Evolutionary conservation across 2,888 invertebrate genomes (phyloP).

Genomic region (Tuta absoluta): DNA sequence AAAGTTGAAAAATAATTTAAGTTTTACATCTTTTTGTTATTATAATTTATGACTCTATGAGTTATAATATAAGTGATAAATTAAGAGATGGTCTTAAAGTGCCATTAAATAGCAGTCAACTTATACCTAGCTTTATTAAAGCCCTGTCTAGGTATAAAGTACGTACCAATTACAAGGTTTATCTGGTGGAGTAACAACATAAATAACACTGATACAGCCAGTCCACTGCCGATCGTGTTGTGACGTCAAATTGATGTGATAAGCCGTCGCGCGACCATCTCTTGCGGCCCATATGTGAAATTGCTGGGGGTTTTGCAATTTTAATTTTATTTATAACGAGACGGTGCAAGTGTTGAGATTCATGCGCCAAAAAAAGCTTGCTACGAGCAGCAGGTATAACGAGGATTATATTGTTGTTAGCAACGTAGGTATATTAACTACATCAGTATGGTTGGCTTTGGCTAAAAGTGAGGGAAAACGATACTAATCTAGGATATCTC

Average conservation of each 20-base stretch:
- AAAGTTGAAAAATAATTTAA: too few relatives aligned
- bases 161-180: constrained; percentile 68
- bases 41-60: too few relatives aligned
- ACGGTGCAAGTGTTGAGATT: constrained; percentile 43
- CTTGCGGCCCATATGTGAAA: constrained; percentile 75
- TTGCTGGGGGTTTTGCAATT: constrained; percentile 79
- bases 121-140: constrained; percentile 1
- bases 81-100: not conserved
- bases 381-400: too few relatives aligned
- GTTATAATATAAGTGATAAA: too few relatives aligned
- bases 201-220: constrained; percentile 74
- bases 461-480: too few relatives aligned
- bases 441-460: too few relatives aligned
- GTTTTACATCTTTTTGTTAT: too few relatives aligned
- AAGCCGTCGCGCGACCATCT: constrained; percentile 68
- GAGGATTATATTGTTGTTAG: too few relatives aligned
- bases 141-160: constrained; percentile 35
- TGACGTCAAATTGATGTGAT: constrained; percentile 70
- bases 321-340: constrained; percentile 79
- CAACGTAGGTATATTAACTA: too few relatives aligned
- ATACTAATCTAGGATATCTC: too few relatives aligned
- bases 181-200: constrained; percentile 72
- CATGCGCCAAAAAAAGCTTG: not conserved
- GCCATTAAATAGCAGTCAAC: too few relatives aligned
- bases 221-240: constrained; percentile 46